Conservation (phyloP, 2,797 vertebrate species). For the Pipistrellus pygmaeus region DNA sequence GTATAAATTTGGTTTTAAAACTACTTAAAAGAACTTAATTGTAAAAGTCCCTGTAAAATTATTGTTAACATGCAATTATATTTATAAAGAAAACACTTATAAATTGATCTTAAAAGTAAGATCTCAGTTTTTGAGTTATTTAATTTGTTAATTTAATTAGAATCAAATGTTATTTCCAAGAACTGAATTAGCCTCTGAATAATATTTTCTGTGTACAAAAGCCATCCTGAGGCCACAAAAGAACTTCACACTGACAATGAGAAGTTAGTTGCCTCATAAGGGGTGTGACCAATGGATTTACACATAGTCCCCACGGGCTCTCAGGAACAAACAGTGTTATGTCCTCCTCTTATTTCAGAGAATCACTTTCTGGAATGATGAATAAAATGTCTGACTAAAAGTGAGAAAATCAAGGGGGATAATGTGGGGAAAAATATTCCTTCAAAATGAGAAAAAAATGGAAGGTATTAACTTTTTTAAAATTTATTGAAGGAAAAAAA, state of each 20-base stretch:
- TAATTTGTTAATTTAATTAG: constrained; percentile 71
- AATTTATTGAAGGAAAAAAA: neutral
- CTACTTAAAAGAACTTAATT: constrained; percentile 25
- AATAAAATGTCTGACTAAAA: constrained; percentile 76
- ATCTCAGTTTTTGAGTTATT: constrained; percentile 55
- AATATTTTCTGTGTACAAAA: constrained; percentile 73
- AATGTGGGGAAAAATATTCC: neutral
- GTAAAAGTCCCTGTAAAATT: constrained; percentile 10
- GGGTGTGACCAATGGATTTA: constrained; percentile 70
- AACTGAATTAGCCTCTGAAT: constrained; percentile 71
- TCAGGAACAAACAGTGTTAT: constrained; percentile 65
- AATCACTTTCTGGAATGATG: constrained; percentile 75
- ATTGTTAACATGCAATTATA: constrained; percentile 45
- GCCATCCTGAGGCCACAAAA: constrained; percentile 61
- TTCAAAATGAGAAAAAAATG: constrained; percentile 19
- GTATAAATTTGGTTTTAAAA: constrained; percentile 31
- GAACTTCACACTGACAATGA: constrained; percentile 65
- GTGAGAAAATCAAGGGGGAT: constrained; percentile 66
- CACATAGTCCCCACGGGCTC: constrained; percentile 46
- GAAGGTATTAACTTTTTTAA: constrained; percentile 23
- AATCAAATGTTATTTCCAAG: constrained; percentile 63
- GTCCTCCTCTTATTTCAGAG: constrained; percentile 52
- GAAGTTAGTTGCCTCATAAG: constrained; percentile 72
- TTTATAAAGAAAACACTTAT: constrained; percentile 68
- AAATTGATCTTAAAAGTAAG: constrained; percentile 51